These are phyloP conservation scores for Candidula unifasciata DNA, from an alignment of 2,888 invertebrate species.

Conservation along the genomic window DNA sequence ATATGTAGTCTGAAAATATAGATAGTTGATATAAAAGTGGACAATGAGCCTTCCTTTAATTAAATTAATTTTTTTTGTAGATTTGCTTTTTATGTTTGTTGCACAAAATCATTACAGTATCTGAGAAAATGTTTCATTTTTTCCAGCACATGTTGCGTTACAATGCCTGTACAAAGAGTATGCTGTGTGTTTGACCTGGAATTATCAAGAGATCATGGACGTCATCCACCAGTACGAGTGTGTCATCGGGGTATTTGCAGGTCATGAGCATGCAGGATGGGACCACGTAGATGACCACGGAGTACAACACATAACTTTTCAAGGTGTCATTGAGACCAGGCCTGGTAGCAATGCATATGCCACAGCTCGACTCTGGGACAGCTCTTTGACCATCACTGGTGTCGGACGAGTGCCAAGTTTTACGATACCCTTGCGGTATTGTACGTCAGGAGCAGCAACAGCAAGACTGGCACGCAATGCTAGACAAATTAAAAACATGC, in stretches of 20 bases:
- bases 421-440: constrained; percentile 56
- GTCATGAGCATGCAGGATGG: constrained; percentile 76
- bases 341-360: constrained; percentile 67
- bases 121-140: neutral
- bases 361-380: constrained; percentile 68
- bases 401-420: constrained; percentile 59
- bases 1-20: too few species aligned
- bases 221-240: constrained; percentile 69
- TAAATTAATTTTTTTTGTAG: too few species aligned
- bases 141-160: constrained; percentile 47
- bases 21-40: too few species aligned
- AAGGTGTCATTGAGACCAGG: constrained; percentile 75
- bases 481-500: too few species aligned
- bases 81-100: neutral
- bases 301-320: constrained; percentile 75
- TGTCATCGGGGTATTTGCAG: constrained; percentile 75
- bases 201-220: constrained; percentile 72
- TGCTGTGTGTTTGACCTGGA: constrained; percentile 73
- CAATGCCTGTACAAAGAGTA: constrained; percentile 36
- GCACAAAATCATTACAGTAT: neutral
- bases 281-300: constrained; percentile 71
- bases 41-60: too few species aligned
- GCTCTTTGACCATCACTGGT: constrained; percentile 67
- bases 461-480: too few species aligned
- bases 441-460: neutral